Percentiles rank a stretch among this genome's conserved stretches.
Conservation (phyloP, 2,888 invertebrate species). For the Pachymerium ferrugineum region DNA sequence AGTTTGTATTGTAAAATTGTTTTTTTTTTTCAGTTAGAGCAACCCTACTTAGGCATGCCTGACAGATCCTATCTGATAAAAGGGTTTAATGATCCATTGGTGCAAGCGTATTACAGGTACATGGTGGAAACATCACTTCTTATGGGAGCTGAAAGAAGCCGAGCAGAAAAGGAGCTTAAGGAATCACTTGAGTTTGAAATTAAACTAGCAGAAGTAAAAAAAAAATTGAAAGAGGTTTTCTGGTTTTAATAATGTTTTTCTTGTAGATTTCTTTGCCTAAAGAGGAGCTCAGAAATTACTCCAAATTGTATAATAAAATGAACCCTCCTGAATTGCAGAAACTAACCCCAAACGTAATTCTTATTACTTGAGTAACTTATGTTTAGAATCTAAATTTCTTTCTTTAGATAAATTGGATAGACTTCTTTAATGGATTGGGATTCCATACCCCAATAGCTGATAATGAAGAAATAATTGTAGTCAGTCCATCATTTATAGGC, state of each 20-base stretch:
- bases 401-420: constrained; percentile 57
- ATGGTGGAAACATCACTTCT: constrained; percentile 74
- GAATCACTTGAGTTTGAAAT: constrained; percentile 84
- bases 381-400: background rate
- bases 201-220: constrained; percentile 77
- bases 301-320: constrained; percentile 84
- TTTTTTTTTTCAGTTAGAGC: constrained; percentile 64
- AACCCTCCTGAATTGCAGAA: constrained; percentile 68
- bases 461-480: constrained; percentile 74
- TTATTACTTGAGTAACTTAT: background rate
- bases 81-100: constrained; percentile 73
- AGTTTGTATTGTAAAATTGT: constrained; percentile 4
- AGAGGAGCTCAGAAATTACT: constrained; percentile 84
- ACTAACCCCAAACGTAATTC: constrained; percentile 40
- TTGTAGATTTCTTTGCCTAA: constrained; percentile 72
- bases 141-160: constrained; percentile 68
- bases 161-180: constrained; percentile 65
- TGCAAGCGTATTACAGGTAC: constrained; percentile 57
- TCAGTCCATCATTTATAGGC: constrained; percentile 72
- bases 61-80: constrained; percentile 79
- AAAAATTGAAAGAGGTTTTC: background rate
- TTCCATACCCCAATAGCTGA: constrained; percentile 53
- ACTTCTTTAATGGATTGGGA: constrained; percentile 70
- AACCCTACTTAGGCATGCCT: constrained; percentile 70
- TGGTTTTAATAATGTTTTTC: background rate